These are phyloP conservation scores for Austrolebias charrua DNA, from an alignment of 2,797 vertebrate genomes.

Conservation along the genomic window DNA sequence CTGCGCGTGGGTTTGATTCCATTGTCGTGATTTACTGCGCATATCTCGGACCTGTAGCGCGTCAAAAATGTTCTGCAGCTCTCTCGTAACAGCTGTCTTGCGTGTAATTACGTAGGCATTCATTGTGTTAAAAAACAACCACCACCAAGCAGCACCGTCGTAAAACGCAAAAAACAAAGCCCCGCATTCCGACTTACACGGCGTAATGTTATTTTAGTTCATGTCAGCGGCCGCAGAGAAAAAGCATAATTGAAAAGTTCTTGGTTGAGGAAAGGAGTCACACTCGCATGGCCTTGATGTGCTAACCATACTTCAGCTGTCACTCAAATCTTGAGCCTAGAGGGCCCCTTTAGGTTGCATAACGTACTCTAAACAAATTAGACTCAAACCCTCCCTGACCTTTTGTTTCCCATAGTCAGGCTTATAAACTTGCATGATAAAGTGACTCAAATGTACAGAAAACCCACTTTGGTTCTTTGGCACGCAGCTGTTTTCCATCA, in stretches of 20 bases:
- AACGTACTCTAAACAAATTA: conserved; percentile 48
- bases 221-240: conserved; percentile 51
- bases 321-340: conserved; percentile 26
- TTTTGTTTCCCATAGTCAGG: conserved; percentile 34
- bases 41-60: conserved; percentile 45
- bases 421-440: conserved; percentile 52
- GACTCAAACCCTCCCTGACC: conserved; percentile 40
- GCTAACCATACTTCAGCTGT: conserved; percentile 59
- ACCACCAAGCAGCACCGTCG: conserved; percentile 64
- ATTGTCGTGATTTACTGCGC: conserved; percentile 32
- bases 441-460: conserved; percentile 41
- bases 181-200: conserved; percentile 67
- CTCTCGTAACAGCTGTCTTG: conserved; percentile 62
- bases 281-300: conserved; percentile 50
- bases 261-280: conserved; percentile 55
- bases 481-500: conserved; percentile 78
- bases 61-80: conserved; percentile 52
- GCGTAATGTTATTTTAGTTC: conserved; percentile 70
- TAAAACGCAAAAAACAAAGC: conserved; percentile 61
- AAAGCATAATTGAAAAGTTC: conserved; percentile 65
- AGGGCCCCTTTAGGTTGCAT: conserved; percentile 35
- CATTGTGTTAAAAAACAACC: conserved; percentile 70
- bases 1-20: too few relatives aligned
- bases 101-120: conserved; percentile 74
- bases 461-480: conserved; percentile 23